Evolutionary conservation across 2,888 invertebrate species (phyloP).

Genomic region (Lydus trimaculatus): DNA sequence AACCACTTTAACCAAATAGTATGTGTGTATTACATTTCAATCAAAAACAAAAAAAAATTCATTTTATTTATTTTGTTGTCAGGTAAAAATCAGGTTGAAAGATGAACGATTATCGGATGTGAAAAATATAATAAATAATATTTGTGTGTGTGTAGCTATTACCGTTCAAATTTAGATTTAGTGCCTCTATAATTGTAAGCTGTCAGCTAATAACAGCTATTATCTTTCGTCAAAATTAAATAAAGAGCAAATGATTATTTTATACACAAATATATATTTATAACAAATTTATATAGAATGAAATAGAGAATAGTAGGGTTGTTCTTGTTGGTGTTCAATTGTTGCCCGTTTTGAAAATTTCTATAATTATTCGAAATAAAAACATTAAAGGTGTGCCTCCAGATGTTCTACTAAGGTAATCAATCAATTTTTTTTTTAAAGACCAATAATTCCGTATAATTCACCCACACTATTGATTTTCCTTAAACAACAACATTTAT

Average conservation of each 20-base stretch:
- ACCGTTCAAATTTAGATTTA: slow-evolving; percentile 3
- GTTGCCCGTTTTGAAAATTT: neutral
- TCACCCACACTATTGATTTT: neutral
- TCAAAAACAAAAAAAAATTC: neutral
- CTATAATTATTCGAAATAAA: neutral
- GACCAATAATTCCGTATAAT: no score
- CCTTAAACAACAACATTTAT: neutral
- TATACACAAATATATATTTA: neutral
- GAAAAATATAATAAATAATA: slow-evolving; percentile 7
- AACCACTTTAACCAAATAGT: neutral
- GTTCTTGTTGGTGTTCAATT: no score
- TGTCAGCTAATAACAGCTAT: slow-evolving; percentile 7
- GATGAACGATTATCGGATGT: slow-evolving; percentile 3
- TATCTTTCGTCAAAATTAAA: slow-evolving; percentile 6
- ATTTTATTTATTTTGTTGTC: neutral
- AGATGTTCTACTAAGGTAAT: neutral
- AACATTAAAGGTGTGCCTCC: neutral
- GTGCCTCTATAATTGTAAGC: slow-evolving; percentile 3
- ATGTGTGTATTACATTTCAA: neutral
- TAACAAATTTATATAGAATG: neutral
- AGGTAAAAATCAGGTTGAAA: slow-evolving; percentile 1
- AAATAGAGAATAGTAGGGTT: neutral
- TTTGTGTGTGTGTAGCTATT: slow-evolving; percentile 1
- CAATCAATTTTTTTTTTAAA: neutral
- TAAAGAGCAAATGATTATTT: slow-evolving; percentile 3